phyloP scores from a whole-genome alignment of 2,797 vertebrate species.

The Steatocranus sp. region DNA sequence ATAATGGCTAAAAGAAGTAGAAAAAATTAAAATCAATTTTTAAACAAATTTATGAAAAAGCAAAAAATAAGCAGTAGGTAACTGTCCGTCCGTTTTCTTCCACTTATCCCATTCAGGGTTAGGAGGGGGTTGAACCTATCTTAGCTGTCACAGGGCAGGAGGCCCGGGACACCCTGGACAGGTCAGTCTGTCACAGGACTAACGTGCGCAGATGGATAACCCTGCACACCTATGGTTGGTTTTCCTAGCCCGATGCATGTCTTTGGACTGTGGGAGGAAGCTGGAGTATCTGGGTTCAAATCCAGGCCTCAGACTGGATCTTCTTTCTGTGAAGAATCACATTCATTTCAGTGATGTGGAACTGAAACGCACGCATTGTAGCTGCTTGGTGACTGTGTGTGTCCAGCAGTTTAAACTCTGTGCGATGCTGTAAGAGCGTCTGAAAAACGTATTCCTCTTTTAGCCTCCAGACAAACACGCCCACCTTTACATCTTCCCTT shows the following conservation, averaged over 20 bases:
- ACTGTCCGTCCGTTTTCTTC: neutral
- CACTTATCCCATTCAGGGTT: neutral
- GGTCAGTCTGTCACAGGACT: neutral
- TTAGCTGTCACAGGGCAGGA: neutral
- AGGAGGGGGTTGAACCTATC: rapidly evolving
- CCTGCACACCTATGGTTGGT: neutral
- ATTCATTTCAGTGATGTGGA: neutral
- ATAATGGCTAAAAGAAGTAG: neutral
- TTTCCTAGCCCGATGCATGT: neutral
- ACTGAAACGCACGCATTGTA: neutral
- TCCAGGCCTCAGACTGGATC: neutral
- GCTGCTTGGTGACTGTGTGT: neutral
- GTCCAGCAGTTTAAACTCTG: neutral
- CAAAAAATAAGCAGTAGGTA: too few relatives aligned
- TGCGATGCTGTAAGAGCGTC: rapidly evolving
- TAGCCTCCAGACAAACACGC: neutral
- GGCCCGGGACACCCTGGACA: neutral
- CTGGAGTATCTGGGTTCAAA: rapidly evolving
- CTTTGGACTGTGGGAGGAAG: neutral
- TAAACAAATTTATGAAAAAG: neutral
- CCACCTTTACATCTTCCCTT: neutral
- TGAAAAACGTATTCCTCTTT: neutral
- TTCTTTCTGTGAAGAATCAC: rapidly evolving
- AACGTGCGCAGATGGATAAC: neutral
- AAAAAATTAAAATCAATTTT: neutral